A percentile compares a stretch with the other conserved stretches of the same genome.
These are phyloP conservation scores for Hypomesus transpacificus DNA, from an alignment of 2,113 vertebrate genomes.

Conservation along the genomic window DNA sequence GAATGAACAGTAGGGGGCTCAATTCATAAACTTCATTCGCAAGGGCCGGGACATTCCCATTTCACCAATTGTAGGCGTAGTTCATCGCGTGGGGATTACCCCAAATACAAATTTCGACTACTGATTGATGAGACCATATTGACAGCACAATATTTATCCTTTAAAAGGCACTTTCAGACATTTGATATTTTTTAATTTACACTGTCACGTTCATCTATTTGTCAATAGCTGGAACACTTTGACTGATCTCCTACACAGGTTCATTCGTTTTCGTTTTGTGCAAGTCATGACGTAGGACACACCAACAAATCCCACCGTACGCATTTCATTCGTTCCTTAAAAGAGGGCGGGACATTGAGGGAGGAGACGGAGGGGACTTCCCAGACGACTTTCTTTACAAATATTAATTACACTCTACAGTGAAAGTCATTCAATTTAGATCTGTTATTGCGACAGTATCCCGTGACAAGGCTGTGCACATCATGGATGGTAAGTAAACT, in stretches of 20 bases:
- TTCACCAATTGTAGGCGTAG: conserved; percentile 9
- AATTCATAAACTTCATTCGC: neutral
- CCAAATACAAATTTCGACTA: neutral
- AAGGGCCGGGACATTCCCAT: conserved; percentile 44
- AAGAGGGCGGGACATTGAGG: neutral
- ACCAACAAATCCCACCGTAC: neutral
- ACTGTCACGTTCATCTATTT: no score
- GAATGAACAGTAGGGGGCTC: no score
- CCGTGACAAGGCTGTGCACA: conserved; percentile 29
- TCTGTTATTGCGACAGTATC: conserved; percentile 25
- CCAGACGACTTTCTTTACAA: conserved; percentile 26
- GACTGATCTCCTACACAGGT: no score
- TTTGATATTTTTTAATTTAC: neutral
- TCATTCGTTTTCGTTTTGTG: no score
- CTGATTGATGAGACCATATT: neutral
- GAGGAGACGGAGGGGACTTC: conserved; percentile 51
- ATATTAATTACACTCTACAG: conserved; percentile 14
- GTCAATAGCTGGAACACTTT: no score
- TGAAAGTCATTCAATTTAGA: neutral
- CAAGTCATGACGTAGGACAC: no score
- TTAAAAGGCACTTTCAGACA: neutral
- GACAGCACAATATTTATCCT: neutral
- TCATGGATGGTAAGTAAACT: conserved; percentile 70
- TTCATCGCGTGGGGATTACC: conserved; percentile 46
- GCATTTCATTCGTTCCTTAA: neutral